These are phyloP conservation scores for Poecile montanus DNA, from an alignment of 2,797 vertebrate genomes.

Conservation along the genomic window DNA sequence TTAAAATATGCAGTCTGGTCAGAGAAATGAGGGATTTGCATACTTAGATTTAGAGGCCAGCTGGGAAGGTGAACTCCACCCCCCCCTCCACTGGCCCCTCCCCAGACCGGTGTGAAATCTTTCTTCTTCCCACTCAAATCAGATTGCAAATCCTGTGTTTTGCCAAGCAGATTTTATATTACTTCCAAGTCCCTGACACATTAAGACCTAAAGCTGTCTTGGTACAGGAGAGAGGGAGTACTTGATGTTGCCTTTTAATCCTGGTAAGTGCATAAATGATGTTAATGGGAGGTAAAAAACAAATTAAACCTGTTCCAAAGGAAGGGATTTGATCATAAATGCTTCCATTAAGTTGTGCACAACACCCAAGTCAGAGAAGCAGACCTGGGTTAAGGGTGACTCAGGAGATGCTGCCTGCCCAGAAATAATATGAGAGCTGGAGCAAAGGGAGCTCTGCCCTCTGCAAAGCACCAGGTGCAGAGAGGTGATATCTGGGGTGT, in stretches of 20 bases:
- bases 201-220: not conserved
- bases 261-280: not conserved
- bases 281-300: not conserved
- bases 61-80: not conserved
- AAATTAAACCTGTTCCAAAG: not conserved
- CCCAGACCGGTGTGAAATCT: not conserved
- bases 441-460: not conserved
- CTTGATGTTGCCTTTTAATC: not conserved
- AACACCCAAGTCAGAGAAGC: not conserved
- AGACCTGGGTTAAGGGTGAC: not conserved
- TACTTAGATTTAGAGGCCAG: not conserved
- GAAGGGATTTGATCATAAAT: not conserved
- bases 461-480: not conserved
- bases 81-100: accelerated
- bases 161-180: not conserved
- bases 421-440: not conserved
- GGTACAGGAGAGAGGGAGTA: not conserved
- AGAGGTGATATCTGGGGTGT: not conserved
- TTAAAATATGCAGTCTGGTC: not conserved
- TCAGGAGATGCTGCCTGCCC: not conserved
- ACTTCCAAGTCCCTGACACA: not conserved
- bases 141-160: not conserved
- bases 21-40: not conserved
- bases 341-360: not conserved
- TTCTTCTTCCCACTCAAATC: conserved; percentile 2